Evolutionary conservation across 92 coral and sea anemone species (phyloP).

Genomic region (Isaurus tuberculatus): DNA sequence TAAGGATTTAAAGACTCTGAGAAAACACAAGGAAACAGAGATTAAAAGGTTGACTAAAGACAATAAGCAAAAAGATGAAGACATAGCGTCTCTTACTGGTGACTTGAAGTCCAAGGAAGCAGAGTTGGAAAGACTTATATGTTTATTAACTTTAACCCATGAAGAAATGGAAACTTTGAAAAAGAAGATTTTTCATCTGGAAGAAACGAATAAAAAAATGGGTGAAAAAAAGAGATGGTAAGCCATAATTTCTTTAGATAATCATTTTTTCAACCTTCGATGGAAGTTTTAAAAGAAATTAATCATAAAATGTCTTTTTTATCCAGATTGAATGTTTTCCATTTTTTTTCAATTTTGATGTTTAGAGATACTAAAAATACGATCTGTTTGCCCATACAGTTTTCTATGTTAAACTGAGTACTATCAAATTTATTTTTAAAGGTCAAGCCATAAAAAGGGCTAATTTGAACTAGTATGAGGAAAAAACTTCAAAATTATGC

Average conservation of each 20-base stretch:
- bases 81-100: conserved; percentile 30
- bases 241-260: not conserved
- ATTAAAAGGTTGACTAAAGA: conserved; percentile 73
- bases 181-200: conserved; percentile 55
- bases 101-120: conserved; percentile 60
- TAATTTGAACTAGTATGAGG: too few relatives aligned
- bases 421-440: too few relatives aligned
- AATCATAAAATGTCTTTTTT: too few relatives aligned
- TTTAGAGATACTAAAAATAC: too few relatives aligned
- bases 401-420: too few relatives aligned
- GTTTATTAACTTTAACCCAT: conserved; percentile 45
- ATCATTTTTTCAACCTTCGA: not conserved
- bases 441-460: too few relatives aligned
- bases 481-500: too few relatives aligned
- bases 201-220: conserved; percentile 31
- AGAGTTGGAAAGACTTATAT: conserved; percentile 56
- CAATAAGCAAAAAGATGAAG: conserved; percentile 72
- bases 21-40: conserved; percentile 81
- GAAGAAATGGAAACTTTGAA: conserved; percentile 54
- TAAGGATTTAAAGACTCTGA: conserved; percentile 74
- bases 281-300: too few relatives aligned
- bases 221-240: conserved; percentile 21
- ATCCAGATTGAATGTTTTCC: too few relatives aligned
- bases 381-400: too few relatives aligned
- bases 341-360: too few relatives aligned